These are phyloP conservation scores for Microtus obscurus DNA, from an alignment of 2,797 vertebrate genomes.

Conservation along the genomic window DNA sequence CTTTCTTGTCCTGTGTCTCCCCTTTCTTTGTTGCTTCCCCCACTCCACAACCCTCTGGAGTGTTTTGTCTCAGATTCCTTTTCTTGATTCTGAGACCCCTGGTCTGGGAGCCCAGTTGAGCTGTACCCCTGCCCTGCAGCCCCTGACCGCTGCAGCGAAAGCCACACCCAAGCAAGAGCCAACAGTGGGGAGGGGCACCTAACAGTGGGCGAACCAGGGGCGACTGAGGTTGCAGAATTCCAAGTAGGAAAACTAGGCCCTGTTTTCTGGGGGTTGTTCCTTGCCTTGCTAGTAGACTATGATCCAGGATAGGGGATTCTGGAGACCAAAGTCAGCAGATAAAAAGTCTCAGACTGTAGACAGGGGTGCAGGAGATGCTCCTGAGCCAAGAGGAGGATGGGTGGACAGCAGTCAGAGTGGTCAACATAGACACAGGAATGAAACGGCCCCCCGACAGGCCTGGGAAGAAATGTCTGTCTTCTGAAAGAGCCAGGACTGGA, in stretches of 20 bases:
- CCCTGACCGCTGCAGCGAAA: accelerated
- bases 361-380: background rate
- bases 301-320: background rate
- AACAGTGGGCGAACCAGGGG: background rate
- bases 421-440: background rate
- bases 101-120: background rate
- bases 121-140: background rate
- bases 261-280: background rate
- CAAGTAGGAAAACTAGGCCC: background rate
- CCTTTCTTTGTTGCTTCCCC: too few species aligned
- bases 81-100: background rate
- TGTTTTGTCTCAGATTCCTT: background rate
- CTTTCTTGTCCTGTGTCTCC: background rate
- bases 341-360: background rate
- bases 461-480: background rate
- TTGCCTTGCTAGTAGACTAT: background rate
- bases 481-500: background rate
- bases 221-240: background rate
- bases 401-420: background rate
- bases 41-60: too few species aligned
- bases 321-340: background rate
- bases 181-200: background rate
- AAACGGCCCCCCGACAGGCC: background rate
- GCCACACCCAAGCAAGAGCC: background rate
- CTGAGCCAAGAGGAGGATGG: background rate